Evolutionary conservation across 2,888 invertebrate species (phyloP), one percentile per base, ranked within the genome.

Genomic region (Lepetodrilus schrolli): DNA sequence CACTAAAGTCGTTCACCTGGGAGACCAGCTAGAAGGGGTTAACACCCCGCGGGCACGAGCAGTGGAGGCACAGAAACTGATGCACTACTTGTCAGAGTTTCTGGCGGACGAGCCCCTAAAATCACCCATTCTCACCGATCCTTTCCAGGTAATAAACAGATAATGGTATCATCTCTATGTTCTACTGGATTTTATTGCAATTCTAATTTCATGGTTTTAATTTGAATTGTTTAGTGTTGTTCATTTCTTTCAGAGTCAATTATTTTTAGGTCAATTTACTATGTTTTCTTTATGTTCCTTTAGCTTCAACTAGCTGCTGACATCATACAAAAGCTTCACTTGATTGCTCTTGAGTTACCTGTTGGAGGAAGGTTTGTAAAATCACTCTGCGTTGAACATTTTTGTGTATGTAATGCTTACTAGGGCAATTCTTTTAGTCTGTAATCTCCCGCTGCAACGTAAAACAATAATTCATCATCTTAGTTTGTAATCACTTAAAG

Each of bases 1-100:
- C 0, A 97, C 97, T 0, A 96, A 98, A 91, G 99, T 99, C 0
- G 94, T 99, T 65, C 98, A 99, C 91, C 93, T 99, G n/a, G 99
- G 99, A 0, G 99, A 99, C 91, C 99, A 99, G 89, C 92, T 99
- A 51, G 99, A 99, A 86, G 97, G 96, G 80, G 97, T 99, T 0
- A 96, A 98, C 88, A 96, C 96, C 0, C 99, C 99, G 0, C 92
- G 99, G 73, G 95, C 97, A 17, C 92, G 99, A 74, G 97, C 98
- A 0, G 96, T 96, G 0, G 99, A 99, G 86, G 99, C 99, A 0
- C 95, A 97, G 85, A 95, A 96, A 86, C 91, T 99, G 26, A 94
- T 99, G 92, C 95, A 95, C 73, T 95, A 96, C 90, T 95, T 99
- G 90, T 94, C 95, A 1, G 97, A 97, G 88, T 99, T 99, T 90